These are phyloP conservation scores for Ataeniobius toweri DNA, from an alignment of 2,797 vertebrate species.

Conservation along the genomic window DNA sequence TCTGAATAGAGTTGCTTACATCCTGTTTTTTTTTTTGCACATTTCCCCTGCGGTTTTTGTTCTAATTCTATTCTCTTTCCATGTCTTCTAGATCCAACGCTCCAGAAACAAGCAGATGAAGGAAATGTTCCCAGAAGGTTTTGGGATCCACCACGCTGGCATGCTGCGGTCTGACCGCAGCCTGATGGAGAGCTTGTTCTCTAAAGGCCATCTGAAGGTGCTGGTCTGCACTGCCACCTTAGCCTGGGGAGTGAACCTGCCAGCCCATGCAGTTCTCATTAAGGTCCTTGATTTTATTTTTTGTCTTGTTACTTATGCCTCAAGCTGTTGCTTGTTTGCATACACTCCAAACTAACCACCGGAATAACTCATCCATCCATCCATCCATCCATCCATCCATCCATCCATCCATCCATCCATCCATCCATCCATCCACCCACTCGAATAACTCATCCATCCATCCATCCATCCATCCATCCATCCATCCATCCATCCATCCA, in stretches of 20 bases:
- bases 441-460: too few relatives aligned
- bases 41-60: not conserved
- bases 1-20: not conserved
- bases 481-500: too few relatives aligned
- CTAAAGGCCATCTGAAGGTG: slow-evolving; percentile 92
- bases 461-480: too few relatives aligned
- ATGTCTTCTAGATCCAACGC: slow-evolving; percentile 85
- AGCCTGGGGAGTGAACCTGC: slow-evolving; percentile 98
- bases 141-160: slow-evolving; percentile 97
- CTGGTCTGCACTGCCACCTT: slow-evolving; percentile 95
- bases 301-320: not conserved
- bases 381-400: too few relatives aligned
- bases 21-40: not conserved
- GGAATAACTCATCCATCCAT: too few relatives aligned
- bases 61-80: not conserved
- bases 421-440: too few relatives aligned
- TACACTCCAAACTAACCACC: not conserved
- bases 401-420: too few relatives aligned
- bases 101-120: slow-evolving; percentile 97
- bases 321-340: not conserved
- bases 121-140: slow-evolving; percentile 96
- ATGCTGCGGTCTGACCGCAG: slow-evolving; percentile 94
- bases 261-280: slow-evolving; percentile 97
- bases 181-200: slow-evolving; percentile 95
- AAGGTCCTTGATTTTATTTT: slow-evolving; percentile 78